These are phyloP conservation scores for Rhinogobio ventralis DNA, from an alignment of 2,797 vertebrate species.

Conservation along the genomic window DNA sequence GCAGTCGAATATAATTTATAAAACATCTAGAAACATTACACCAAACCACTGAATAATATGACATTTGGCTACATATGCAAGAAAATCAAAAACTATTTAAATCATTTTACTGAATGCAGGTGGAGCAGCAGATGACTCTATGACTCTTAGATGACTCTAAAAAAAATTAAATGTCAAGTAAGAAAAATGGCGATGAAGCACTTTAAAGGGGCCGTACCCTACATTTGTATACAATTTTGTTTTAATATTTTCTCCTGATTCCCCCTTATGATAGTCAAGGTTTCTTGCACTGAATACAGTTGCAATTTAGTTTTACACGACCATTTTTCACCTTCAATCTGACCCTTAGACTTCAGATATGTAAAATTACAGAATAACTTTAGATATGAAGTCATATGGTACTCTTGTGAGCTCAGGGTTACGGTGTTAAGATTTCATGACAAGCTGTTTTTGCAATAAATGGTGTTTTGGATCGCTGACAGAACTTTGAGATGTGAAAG, in stretches of 20 bases:
- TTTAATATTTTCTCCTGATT: not conserved
- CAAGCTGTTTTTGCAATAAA: not conserved
- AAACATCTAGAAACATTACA: not conserved
- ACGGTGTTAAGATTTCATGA: not conserved
- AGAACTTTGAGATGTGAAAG: not conserved
- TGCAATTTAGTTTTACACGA: not conserved
- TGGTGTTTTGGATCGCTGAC: not conserved
- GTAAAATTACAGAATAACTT: not conserved
- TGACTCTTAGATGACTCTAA: not conserved
- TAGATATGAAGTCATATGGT: not conserved
- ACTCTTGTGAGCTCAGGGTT: not conserved
- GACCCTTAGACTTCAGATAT: not conserved
- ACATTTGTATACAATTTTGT: not conserved
- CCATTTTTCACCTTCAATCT: not conserved
- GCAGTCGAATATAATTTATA: not conserved
- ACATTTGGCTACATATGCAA: not conserved
- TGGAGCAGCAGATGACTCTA: not conserved
- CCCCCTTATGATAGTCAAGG: not conserved
- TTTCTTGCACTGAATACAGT: not conserved
- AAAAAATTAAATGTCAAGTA: not conserved
- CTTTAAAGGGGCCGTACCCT: not conserved
- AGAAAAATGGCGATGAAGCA: not conserved
- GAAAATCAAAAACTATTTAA: not conserved
- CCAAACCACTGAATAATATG: slow-evolving; percentile 1
- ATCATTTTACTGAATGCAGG: slow-evolving; percentile 1